Conservation (phyloP, 2,888 invertebrate genomes). For the Thyatira batis region DNA sequence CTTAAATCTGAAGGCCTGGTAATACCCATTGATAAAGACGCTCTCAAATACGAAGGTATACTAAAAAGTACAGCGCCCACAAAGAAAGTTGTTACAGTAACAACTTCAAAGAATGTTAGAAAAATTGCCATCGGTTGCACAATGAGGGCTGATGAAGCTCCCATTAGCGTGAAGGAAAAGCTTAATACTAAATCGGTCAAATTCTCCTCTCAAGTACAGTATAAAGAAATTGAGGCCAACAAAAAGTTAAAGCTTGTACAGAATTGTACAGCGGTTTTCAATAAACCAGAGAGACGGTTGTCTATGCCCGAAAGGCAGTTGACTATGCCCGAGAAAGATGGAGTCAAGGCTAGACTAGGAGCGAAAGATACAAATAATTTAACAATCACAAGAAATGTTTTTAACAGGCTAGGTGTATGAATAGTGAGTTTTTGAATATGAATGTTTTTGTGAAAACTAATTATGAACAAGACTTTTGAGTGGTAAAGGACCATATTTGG, state of each 20-base stretch:
- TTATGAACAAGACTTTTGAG: not conserved
- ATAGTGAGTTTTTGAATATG: conserved; percentile 3
- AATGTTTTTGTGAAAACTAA: conserved; percentile 10
- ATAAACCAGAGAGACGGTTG: conserved; percentile 71
- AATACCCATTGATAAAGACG: conserved; percentile 62
- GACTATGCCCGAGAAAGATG: conserved; percentile 60
- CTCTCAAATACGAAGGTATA: conserved; percentile 75
- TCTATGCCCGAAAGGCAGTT: conserved; percentile 69
- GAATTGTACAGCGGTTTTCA: conserved; percentile 57
- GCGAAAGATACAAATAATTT: conserved; percentile 55
- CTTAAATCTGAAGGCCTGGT: conserved; percentile 39
- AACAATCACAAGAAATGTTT: conserved; percentile 65
- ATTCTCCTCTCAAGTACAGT: conserved; percentile 69
- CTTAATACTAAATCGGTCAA: conserved; percentile 72
- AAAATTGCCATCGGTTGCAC: conserved; percentile 63
- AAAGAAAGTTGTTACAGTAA: conserved; percentile 62
- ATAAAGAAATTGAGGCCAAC: conserved; percentile 67
- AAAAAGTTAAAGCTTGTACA: conserved; percentile 25
- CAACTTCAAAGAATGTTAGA: conserved; percentile 54
- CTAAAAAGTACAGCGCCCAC: conserved; percentile 49
- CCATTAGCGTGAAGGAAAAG: conserved; percentile 68
- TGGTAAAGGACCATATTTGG: not conserved
- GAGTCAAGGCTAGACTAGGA: conserved; percentile 65
- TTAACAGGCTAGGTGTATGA: conserved; percentile 68
- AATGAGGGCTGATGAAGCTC: conserved; percentile 74